Percentiles rank a stretch among this genome's conserved stretches.
These are phyloP conservation scores for Rallus crepitans DNA, from an alignment of 2,797 vertebrate genomes.

Conservation along the genomic window DNA sequence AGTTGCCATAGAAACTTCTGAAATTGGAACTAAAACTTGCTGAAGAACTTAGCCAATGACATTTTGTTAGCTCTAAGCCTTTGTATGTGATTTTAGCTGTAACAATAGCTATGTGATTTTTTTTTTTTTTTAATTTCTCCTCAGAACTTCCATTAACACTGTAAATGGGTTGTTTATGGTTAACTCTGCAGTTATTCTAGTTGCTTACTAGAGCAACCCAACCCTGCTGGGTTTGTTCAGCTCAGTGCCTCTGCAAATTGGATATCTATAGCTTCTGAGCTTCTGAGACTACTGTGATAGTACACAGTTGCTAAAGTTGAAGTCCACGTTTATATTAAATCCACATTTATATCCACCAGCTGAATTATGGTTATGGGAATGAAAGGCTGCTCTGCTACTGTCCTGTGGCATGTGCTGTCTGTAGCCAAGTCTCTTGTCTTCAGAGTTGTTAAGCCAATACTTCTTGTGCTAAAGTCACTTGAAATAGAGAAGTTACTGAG, in stretches of 20 bases:
- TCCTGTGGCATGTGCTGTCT: not conserved
- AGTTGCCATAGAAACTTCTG: conserved; percentile 57
- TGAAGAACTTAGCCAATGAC: not conserved
- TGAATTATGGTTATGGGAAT: not conserved
- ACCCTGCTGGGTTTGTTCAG: not conserved
- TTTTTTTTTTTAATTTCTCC: not conserved
- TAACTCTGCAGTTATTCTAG: not conserved
- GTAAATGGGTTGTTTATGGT: not conserved
- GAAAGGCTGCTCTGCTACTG: not conserved
- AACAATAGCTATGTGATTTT: not conserved
- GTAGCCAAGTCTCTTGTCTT: not conserved
- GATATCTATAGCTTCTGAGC: not conserved
- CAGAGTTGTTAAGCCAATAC: not conserved
- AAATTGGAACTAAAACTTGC: not conserved
- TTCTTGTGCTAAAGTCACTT: not conserved
- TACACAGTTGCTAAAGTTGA: not conserved
- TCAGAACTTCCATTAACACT: not conserved
- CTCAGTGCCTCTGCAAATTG: not conserved
- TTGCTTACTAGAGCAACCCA: not conserved
- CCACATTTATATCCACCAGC: not conserved
- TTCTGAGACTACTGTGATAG: not conserved
- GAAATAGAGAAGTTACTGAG: not conserved
- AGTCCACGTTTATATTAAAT: not conserved
- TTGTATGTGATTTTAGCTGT: not conserved
- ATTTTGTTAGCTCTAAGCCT: not conserved